Base-by-base conservation (phyloP, 2,113 vertebrate genomes). In the Pachypanchax playfairii region DNA sequence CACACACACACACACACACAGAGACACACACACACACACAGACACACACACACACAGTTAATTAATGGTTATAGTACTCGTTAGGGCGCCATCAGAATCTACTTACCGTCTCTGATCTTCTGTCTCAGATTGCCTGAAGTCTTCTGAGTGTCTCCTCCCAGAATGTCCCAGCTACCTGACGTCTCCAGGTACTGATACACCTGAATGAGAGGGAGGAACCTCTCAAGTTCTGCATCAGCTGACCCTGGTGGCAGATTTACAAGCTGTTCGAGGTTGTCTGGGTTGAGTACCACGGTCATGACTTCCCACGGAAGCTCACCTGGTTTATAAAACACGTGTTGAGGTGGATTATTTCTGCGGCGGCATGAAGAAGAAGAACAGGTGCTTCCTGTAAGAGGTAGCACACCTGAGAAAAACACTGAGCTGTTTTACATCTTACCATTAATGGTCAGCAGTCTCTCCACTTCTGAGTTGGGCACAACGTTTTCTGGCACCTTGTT, bases 101-200 rank as follows among this genome's bases (percentile, higher is more conserved):
- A 22, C 76, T 80, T 87, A 98, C 97, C 96, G 58, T 93, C 84
- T 70, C 75, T 94, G 73, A 99, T 93, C 79, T 21, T 76, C 11
- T 14, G 13, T 18, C 2, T 67, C 25, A 87, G 1, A 0, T 59
- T 0, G 0, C 24, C 51, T 1, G 77, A 35, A 20, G 83, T 95
- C 73, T 73, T 91, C 58, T 75, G 75, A 83, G 95, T 51, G 6
- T 83, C 63, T 1, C 71, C n/a, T 52, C 90, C 88, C 70, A 97
- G 81, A 3, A 92, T 8, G 1, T 81, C 29, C 97, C 97, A 98
- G 24, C 71, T 81, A 0, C 83, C 1, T 0, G 87, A 90, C 3
- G 79, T 67, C 74, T 96, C 94, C 88, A 99, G 83, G 82, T 93
- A 97, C 31, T 59, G 91, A 48, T 91, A 98, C 6, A 95, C 88